Base-by-base conservation (phyloP, 1,140 invertebrate genomes). In the Rhagoletis zephyria region DNA sequence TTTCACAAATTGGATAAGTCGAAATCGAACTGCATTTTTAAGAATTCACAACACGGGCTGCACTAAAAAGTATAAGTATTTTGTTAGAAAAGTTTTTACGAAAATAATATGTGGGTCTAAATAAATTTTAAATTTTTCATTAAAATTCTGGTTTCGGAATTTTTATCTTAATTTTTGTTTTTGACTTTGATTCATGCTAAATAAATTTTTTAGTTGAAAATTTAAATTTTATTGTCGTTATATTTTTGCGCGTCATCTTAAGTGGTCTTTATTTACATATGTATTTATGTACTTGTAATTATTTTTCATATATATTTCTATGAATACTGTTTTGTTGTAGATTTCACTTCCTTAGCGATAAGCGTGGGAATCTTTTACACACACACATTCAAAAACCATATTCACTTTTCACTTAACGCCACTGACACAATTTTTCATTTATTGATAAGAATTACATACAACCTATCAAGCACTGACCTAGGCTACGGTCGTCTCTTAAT, bases 401-500 rank as follows among this genome's bases (percentile, higher is more conserved):
- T 3, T 3, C 14, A 16, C 42, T 48, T 12, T 56, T 63, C 61
- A 48, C n/a, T 81, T 30, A 0, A 12, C 16, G n/a, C 74, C 16
- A 81, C 48, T 81, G 48, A 81, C 74, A 81, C 48, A 56, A n/a
- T 81, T 81, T 81, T 30, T 81, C 48, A 51, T 9, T 19, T 51
- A 4, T 30, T 81, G 74, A 81, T 81, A 81, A 81, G 74, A 51
- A 81, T 9, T 10, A 12, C 16, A 56, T 10, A 12, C 16, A 56
- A n/a, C 74, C 56, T 56, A 81, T 81, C 51, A 81, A 30, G 12
- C 74, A 56, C 74, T 81, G 48, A 81, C 48, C 48, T 81, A 81
- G 1, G n/a, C 9, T 19, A 81, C 51, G 74, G 51, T 30, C 7
- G 6, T 30, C 30, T 30, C 30, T 30, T 7, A 7, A 9, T 30